A percentile compares a stretch with the other conserved stretches of the same genome.
These are phyloP conservation scores for Pseudomyrmex flavicornis DNA, from an alignment of 1,140 invertebrate genomes.

Conservation along the genomic window DNA sequence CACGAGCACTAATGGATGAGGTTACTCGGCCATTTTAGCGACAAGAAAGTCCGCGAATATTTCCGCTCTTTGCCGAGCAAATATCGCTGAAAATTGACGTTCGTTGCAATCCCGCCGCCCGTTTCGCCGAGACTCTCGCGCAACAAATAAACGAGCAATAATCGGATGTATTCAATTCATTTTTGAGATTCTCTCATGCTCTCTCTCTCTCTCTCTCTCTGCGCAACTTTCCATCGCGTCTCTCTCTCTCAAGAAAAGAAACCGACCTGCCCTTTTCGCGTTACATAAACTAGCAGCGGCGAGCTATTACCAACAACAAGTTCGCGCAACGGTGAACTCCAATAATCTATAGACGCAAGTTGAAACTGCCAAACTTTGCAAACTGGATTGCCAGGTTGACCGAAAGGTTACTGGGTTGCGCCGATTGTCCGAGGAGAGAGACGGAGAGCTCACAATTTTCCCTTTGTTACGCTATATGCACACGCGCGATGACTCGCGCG, in stretches of 20 bases:
- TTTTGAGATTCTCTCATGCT: background rate
- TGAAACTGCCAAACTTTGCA: conserved; percentile 63
- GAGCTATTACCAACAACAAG: conserved; percentile 39
- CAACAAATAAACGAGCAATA: conserved; percentile 67
- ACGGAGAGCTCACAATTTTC: conserved; percentile 57
- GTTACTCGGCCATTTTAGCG: conserved; percentile 5
- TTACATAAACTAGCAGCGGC: conserved; percentile 27
- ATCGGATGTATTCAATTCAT: conserved; percentile 55
- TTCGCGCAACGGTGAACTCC: conserved; percentile 62
- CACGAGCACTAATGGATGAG: conserved; percentile 10
- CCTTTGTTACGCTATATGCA: conserved; percentile 47
- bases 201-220: background rate
- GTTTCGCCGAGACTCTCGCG: conserved; percentile 9
- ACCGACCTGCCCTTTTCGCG: conserved; percentile 26
- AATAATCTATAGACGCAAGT: conserved; percentile 77
- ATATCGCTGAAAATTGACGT: background rate
- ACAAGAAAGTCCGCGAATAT: background rate
- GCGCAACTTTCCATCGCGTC: background rate
- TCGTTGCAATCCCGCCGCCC: background rate
- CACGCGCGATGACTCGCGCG: background rate
- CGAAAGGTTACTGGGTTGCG: conserved; percentile 69
- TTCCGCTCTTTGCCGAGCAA: background rate
- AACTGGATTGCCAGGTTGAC: conserved; percentile 69
- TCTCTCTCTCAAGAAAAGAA: conserved; percentile 5
- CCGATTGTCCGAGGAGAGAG: conserved; percentile 39